Evolutionary conservation across 2,888 invertebrate species (phyloP), one percentile per base, ranked within the genome.

Genomic region (Agrochola lychnidis): DNA sequence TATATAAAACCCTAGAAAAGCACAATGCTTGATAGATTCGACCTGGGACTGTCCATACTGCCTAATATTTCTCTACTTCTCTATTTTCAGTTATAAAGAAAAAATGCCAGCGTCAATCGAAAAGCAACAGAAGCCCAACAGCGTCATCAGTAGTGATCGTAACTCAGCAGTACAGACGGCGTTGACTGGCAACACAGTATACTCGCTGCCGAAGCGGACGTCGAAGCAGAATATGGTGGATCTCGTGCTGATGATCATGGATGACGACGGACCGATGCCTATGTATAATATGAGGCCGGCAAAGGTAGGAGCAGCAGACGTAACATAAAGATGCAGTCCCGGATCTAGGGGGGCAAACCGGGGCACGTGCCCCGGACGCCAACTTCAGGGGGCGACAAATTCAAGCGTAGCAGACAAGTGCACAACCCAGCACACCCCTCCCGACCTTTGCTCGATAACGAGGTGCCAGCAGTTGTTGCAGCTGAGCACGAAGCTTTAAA

Each of bases 251-350:
- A 82, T 69, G 53, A 87, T 90, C 67, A 85, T 89, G 81, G 85
- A 90, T 48, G 88, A 87, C 0, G 89, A 91, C 1, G 89, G 89
- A 1, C 93, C 93, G 0, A 14, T 63, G 7, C 93, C 93, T 0
- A 93, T 93, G 93, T 76, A 63, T 73, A 76, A 90, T 12, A 70
- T 86, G 78, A 91, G 74, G 56, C 92, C 91, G 0, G 67, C 85
- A 0, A 70, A 92, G 89, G 92, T 59, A 59, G 16, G 57, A n/a
- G 4, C n/a, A 56, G 7, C 14, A 45, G 45, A 45, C 45, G 14
- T 14, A 4, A 45, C 45, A 45, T 45, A 2, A 42, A 42, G 42
- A 4, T 36, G 36, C 2, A 30, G 30, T 2, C 30, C 30, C 30
- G 30, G 30, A 30, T 30, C 2, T 30, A 30, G 30, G 30, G 30